Evolutionary conservation across 92 coral and sea anemone genomes (phyloP).

Genomic region (Pocillopora grandis): DNA sequence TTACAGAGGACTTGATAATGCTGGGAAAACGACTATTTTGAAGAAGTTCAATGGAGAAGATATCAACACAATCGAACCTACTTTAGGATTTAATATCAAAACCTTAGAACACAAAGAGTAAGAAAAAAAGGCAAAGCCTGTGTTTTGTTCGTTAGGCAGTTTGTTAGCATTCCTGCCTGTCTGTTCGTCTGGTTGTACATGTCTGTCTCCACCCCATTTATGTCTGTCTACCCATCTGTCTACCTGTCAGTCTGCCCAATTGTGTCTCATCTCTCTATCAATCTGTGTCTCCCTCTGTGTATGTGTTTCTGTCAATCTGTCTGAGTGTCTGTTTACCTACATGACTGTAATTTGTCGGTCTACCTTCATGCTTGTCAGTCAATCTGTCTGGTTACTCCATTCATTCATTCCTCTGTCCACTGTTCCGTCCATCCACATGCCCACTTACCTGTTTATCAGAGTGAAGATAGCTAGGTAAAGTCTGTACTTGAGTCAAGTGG

Average conservation of each 20-base stretch:
- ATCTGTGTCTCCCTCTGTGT: background rate
- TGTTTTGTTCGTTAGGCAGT: background rate
- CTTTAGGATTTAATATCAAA: conserved; percentile 96
- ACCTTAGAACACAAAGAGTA: conserved; percentile 95
- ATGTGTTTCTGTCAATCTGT: background rate
- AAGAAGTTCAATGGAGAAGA: conserved; percentile 99
- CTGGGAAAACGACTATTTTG: conserved; percentile 96
- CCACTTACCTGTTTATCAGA: no score
- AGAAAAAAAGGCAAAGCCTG: background rate
- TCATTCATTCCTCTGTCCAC: no score
- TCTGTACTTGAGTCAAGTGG: no score
- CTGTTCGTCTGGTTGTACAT: background rate
- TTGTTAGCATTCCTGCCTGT: background rate
- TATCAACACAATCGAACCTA: conserved; percentile 90
- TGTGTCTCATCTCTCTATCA: background rate
- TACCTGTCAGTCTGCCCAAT: background rate
- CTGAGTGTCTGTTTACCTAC: background rate
- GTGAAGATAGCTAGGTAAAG: no score
- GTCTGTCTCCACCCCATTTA: background rate
- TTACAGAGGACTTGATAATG: conserved; percentile 93
- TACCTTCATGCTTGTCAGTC: no score
- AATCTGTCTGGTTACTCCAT: no score
- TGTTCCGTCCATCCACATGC: no score
- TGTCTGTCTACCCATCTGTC: background rate
- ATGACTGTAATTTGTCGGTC: background rate